Evolutionary conservation across 2,113 vertebrate genomes (phyloP).

Genomic region (human (Homo sapiens)): GRCh38 chr4:60363001-60363500

Average conservation of each 20-base stretch:
- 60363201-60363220: background rate
- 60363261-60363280: background rate
- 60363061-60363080: background rate
- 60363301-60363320: background rate
- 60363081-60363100: background rate
- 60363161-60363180: rapidly evolving
- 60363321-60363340: background rate
- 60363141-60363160: background rate
- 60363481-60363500: background rate
- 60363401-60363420: background rate
- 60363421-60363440: background rate
- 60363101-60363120: background rate
- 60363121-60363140: background rate
- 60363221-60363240: background rate
- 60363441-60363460: no score
- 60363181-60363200: background rate
- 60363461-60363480: background rate
- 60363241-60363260: background rate
- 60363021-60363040: background rate
- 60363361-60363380: background rate
- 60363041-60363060: background rate
- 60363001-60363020: background rate
- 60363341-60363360: background rate
- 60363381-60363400: background rate
- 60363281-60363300: background rate